A percentile compares a stretch with the other conserved stretches of the same genome.
Conservation (phyloP, 1,140 invertebrate genomes). For the Eumeta japonica region DNA sequence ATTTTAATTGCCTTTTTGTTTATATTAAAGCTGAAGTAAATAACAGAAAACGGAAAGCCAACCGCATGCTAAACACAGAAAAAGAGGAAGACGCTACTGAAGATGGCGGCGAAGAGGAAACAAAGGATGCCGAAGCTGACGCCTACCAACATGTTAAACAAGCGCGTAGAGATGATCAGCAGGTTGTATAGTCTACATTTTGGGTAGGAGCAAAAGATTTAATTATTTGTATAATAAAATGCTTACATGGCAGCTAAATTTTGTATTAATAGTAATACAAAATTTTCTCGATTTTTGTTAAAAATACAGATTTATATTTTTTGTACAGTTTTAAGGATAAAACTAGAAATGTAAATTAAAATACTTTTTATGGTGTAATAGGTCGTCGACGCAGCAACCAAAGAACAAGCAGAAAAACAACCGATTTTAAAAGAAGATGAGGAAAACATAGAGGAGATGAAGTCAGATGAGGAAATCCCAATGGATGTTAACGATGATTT, state of each 20-base stretch:
- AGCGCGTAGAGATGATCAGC: constrained; percentile 65
- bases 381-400: constrained; percentile 70
- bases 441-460: constrained; percentile 57
- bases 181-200: constrained; percentile 39
- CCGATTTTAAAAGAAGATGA: constrained; percentile 64
- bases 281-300: no score
- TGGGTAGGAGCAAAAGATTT: no score
- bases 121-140: constrained; percentile 61
- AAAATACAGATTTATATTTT: no score
- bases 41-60: constrained; percentile 63
- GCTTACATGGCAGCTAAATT: no score
- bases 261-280: no score
- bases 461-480: constrained; percentile 57
- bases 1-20: no score
- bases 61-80: constrained; percentile 60
- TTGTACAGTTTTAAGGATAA: no score
- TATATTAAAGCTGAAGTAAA: constrained; percentile 53
- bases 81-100: constrained; percentile 54
- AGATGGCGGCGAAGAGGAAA: constrained; percentile 47
- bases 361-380: no score
- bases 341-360: no score
- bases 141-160: constrained; percentile 86
- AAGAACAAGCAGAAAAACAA: constrained; percentile 80
- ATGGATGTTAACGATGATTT: constrained; percentile 58
- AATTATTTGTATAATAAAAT: no score